Evolutionary conservation across 2,113 vertebrate genomes (phyloP), one percentile per base, ranked within the genome.

Genomic region (Centropus bengalensis): DNA sequence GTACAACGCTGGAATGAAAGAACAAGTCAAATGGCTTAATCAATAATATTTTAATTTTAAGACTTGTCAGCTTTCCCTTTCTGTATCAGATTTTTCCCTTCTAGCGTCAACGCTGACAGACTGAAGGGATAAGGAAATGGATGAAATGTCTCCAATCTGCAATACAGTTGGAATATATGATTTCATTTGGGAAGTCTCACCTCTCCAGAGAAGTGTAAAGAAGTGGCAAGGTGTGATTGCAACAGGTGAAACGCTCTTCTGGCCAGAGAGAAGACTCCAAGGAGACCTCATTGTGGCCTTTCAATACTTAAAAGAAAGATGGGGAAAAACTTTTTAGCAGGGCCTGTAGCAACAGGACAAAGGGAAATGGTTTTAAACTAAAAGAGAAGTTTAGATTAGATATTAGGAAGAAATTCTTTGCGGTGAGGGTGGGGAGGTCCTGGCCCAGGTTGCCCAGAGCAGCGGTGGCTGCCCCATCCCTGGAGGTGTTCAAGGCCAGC

Each of bases 1-100:
- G 88, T 95, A 97, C 91, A 93, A 92, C 87, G 84, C 42, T 66
- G 58, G 70, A 96, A 95, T 86, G 89, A 95, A 92, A 91, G 91
- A 97, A 93, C 78, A 71, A 94, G 80, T 95, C 67, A 94, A 97
- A 95, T 94, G 80, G 89, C 75, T 95, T 96, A 91, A 91, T 86
- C 93, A 92, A 92, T 96, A 82, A 94, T 80, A 96, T 89, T 92
- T 74, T 92, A 95, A 93, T 96, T 97, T 94, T 92, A 96, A 91
- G 93, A 91, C 93, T 85, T 96, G 96, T 89, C 96, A 96, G 74
- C 63, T 92, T 96, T 87, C 79, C 49, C 55, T 77, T 90, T 76
- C 66, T 71, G 55, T 73, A 93, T 78, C 30, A 93, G 62, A 73
- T 49, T 79, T 73, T 69, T 66, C n/a, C 67, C 74, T 93, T 70